phyloP scores from a whole-genome alignment of 2,888 invertebrate genomes.

The Ctena decussata region DNA sequence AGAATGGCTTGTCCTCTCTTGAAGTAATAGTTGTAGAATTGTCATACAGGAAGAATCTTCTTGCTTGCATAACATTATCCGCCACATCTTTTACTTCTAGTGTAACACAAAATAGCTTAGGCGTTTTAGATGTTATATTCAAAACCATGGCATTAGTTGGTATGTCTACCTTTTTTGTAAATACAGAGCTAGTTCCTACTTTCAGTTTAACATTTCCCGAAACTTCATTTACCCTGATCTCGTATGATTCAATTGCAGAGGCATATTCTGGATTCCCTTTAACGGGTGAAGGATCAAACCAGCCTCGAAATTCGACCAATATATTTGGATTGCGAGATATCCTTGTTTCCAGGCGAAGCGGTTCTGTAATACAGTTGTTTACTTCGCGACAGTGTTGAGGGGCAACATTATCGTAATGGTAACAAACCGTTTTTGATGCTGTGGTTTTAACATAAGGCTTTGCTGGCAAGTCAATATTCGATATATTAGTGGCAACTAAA shows the following conservation, averaged over 20 bases:
- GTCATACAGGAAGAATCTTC: conserved; percentile 67
- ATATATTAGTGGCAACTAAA: neutral
- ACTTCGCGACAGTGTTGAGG: conserved; percentile 13
- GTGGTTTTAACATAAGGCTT: conserved; percentile 22
- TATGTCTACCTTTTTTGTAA: conserved; percentile 8
- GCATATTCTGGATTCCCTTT: neutral
- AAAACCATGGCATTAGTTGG: neutral
- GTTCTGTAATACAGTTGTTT: neutral
- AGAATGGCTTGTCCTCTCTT: neutral
- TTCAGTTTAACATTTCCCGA: neutral
- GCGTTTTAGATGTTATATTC: conserved; percentile 27
- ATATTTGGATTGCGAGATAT: neutral
- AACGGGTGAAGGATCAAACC: conserved; percentile 26
- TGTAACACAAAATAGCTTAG: conserved; percentile 51
- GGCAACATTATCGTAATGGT: conserved; percentile 7
- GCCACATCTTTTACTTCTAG: conserved; percentile 65
- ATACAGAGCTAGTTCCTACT: neutral
- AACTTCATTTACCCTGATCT: conserved; percentile 20
- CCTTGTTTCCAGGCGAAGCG: neutral
- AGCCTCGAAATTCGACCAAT: neutral
- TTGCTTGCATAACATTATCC: conserved; percentile 55
- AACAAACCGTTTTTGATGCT: conserved; percentile 13
- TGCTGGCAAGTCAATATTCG: neutral
- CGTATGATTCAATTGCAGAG: conserved; percentile 14
- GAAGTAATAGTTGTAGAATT: conserved; percentile 36